These are phyloP conservation scores for Orthonyx spaldingii DNA, from an alignment of 2,113 vertebrate genomes.

Conservation along the genomic window DNA sequence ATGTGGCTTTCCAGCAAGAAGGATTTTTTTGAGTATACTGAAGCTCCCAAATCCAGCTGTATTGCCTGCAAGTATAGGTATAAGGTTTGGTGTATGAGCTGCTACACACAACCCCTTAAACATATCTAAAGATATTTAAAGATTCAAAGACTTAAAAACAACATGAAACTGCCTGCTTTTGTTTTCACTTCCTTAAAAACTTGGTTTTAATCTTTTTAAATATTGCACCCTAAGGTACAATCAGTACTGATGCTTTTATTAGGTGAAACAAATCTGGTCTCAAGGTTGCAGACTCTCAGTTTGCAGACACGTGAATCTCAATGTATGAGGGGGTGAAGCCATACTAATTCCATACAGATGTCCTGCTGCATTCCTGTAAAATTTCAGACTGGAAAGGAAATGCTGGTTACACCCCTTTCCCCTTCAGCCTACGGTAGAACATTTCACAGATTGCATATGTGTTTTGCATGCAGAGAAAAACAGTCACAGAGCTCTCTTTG, in stretches of 20 bases:
- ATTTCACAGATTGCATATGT: slow-evolving; percentile 50
- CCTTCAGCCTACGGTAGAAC: slow-evolving; percentile 46
- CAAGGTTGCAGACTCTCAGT: slow-evolving; percentile 10
- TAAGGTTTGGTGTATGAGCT: slow-evolving; percentile 2
- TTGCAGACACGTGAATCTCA: slow-evolving; percentile 60
- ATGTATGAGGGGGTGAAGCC: slow-evolving; percentile 47
- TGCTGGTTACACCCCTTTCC: slow-evolving; percentile 69
- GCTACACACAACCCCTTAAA: not conserved
- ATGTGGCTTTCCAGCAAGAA: not conserved
- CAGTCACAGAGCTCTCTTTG: not conserved
- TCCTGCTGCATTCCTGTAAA: slow-evolving; percentile 74
- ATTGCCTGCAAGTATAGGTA: not conserved
- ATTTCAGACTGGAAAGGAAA: slow-evolving; percentile 77
- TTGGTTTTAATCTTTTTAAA: slow-evolving; percentile 17
- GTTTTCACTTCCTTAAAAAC: slow-evolving; percentile 44
- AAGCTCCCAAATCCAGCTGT: not conserved
- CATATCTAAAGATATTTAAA: not conserved
- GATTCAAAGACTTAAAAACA: not conserved
- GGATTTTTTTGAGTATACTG: not conserved
- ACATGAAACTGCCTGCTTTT: not conserved
- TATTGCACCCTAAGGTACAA: slow-evolving; percentile 22
- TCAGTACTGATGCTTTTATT: slow-evolving; percentile 55
- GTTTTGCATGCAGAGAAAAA: slow-evolving; percentile 27
- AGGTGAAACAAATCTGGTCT: slow-evolving; percentile 17
- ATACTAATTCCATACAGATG: slow-evolving; percentile 77